These are phyloP conservation scores for Nomada hirtipes DNA, from an alignment of 2,888 invertebrate genomes.

Conservation along the genomic window DNA sequence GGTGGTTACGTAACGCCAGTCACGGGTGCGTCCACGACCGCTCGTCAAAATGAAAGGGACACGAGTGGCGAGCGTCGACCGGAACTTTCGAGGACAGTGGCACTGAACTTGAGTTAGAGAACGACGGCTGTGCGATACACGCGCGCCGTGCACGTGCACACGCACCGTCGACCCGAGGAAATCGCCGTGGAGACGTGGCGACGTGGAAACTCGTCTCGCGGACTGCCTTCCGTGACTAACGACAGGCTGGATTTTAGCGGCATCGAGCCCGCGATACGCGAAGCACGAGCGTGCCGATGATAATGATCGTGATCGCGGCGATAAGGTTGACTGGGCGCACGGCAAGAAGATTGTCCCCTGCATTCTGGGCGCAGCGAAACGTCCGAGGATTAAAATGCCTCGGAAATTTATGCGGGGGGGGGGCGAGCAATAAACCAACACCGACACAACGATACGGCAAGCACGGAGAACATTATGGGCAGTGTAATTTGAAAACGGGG, in stretches of 20 bases:
- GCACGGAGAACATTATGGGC: no score
- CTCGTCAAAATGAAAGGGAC: constrained; percentile 51
- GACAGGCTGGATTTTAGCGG: constrained; percentile 64
- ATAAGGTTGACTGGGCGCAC: constrained; percentile 18
- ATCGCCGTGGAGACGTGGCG: constrained; percentile 41
- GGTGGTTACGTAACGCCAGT: constrained; percentile 64
- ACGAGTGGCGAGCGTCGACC: constrained; percentile 73
- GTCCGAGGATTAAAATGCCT: background rate
- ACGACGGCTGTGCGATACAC: background rate
- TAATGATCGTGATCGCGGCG: constrained; percentile 46
- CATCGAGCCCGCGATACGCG: constrained; percentile 53
- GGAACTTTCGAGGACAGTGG: constrained; percentile 76
- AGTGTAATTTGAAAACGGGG: no score
- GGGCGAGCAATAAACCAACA: no score
- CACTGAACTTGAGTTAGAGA: constrained; percentile 75
- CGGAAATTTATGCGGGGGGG: no score
- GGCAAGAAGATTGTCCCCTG: background rate
- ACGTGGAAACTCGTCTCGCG: constrained; percentile 37
- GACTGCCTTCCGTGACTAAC: constrained; percentile 71
- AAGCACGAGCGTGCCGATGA: constrained; percentile 57
- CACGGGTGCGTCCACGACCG: constrained; percentile 28
- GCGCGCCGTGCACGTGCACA: background rate
- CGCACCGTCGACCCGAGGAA: background rate
- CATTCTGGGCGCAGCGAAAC: background rate
- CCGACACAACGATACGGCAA: no score